Evolutionary conservation across 1,140 invertebrate species (phyloP).

Genomic region (Temnothorax longispinosus): DNA sequence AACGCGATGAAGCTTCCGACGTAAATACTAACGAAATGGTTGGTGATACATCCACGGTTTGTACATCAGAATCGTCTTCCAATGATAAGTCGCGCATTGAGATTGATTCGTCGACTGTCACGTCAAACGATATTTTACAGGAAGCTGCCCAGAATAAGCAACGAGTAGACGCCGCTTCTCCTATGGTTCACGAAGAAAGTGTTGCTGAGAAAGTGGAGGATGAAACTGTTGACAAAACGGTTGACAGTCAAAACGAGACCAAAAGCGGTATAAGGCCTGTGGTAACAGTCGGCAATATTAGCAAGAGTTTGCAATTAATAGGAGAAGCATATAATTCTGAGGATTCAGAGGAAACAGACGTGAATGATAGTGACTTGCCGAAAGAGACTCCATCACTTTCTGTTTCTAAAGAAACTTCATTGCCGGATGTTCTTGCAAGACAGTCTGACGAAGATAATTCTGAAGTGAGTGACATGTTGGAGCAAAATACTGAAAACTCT

Average conservation of each 20-base stretch:
- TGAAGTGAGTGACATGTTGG: background rate
- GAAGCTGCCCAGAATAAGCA: background rate
- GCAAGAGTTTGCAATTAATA: constrained; percentile 79
- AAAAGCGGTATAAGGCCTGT: constrained; percentile 19
- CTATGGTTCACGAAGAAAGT: background rate
- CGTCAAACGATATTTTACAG: background rate
- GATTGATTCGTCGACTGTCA: background rate
- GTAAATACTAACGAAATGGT: background rate
- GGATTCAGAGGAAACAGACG: constrained; percentile 74
- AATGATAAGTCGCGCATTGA: constrained; percentile 4
- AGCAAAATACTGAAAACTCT: constrained; percentile 10
- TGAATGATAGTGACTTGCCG: constrained; percentile 42
- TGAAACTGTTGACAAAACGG: background rate
- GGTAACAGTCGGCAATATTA: constrained; percentile 61
- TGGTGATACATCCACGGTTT: background rate
- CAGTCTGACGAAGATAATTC: constrained; percentile 1
- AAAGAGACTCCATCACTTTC: constrained; percentile 41
- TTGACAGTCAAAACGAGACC: background rate
- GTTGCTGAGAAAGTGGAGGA: background rate
- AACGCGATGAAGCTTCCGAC: background rate
- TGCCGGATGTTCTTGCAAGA: constrained; percentile 5
- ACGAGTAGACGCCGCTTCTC: background rate
- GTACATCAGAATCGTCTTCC: constrained; percentile 35
- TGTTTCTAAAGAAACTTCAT: constrained; percentile 41
- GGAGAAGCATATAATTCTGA: constrained; percentile 80